Percentiles rank a stretch among this genome's conserved stretches.
phyloP scores from a whole-genome alignment of 2,113 vertebrate species.

The Pelecanus crispus region DNA sequence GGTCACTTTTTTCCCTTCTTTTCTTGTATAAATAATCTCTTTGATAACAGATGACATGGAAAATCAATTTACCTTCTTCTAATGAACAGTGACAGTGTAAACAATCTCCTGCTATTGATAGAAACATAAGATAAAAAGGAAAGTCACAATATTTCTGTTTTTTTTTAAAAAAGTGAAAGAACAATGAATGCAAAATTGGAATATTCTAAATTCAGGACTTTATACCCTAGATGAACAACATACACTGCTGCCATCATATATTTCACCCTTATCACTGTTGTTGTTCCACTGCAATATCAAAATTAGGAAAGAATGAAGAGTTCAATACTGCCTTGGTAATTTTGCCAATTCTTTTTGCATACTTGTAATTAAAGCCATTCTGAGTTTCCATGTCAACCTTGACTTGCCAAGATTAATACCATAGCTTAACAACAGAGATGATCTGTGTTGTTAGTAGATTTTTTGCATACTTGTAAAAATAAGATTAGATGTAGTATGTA shows the following conservation, averaged over 20 bases:
- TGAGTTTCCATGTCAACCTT: not conserved
- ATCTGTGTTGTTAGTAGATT: conserved; percentile 26
- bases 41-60: conserved; percentile 37
- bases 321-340: not conserved
- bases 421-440: conserved; percentile 4
- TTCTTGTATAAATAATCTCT: conserved; percentile 5
- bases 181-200: not conserved
- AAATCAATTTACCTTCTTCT: conserved; percentile 49
- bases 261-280: not conserved
- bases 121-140: not conserved
- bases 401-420: conserved; percentile 29
- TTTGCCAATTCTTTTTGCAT: conserved; percentile 18
- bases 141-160: not conserved
- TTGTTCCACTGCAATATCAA: not conserved
- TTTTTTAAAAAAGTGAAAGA: not conserved
- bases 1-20: not conserved
- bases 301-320: not conserved
- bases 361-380: conserved; percentile 44
- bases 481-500: conserved; percentile 48
- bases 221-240: not conserved
- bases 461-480: conserved; percentile 48
- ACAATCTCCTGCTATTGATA: not conserved
- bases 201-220: not conserved
- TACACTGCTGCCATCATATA: not conserved
- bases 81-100: conserved; percentile 15